phyloP scores from a whole-genome alignment of 2,797 vertebrate species.

The Parauchenoglanis punctatus region DNA sequence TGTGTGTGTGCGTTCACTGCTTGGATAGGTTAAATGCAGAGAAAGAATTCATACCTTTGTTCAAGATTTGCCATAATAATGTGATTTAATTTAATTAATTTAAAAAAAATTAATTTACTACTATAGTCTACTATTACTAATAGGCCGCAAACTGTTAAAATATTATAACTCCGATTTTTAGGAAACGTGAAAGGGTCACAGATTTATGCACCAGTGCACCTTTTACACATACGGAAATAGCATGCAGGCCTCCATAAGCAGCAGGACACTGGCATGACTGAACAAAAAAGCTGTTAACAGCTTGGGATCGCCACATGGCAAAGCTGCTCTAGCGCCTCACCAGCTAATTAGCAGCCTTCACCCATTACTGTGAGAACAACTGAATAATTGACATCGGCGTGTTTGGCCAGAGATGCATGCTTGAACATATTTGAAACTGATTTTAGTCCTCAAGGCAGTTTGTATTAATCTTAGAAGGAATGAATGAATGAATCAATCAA shows the following conservation, averaged over 20 bases:
- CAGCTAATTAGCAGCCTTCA: constrained; percentile 42
- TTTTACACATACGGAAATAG: constrained; percentile 34
- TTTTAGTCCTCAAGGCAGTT: constrained; percentile 7
- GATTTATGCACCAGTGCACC: constrained; percentile 3
- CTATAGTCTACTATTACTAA: not conserved
- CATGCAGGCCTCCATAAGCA: constrained; percentile 22
- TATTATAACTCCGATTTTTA: not conserved
- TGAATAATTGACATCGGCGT: constrained; percentile 53
- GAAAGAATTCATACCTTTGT: no score
- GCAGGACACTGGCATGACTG: constrained; percentile 46
- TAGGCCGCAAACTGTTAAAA: not conserved
- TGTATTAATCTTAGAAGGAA: not conserved
- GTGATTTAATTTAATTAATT: no score
- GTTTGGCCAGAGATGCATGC: constrained; percentile 32
- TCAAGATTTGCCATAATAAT: no score
- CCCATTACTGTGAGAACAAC: constrained; percentile 40
- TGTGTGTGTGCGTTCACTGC: no score
- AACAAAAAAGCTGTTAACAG: constrained; percentile 59
- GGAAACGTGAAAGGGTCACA: not conserved
- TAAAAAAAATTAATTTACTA: not conserved
- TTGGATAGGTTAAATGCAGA: no score
- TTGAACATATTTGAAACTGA: constrained; percentile 26
- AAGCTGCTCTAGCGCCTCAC: constrained; percentile 37
- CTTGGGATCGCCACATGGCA: constrained; percentile 52
- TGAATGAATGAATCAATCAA: not conserved